Evolutionary conservation across 2,113 vertebrate genomes (phyloP), one percentile per base, ranked within the genome.

Genomic region (Cochlearius cochlearius): DNA sequence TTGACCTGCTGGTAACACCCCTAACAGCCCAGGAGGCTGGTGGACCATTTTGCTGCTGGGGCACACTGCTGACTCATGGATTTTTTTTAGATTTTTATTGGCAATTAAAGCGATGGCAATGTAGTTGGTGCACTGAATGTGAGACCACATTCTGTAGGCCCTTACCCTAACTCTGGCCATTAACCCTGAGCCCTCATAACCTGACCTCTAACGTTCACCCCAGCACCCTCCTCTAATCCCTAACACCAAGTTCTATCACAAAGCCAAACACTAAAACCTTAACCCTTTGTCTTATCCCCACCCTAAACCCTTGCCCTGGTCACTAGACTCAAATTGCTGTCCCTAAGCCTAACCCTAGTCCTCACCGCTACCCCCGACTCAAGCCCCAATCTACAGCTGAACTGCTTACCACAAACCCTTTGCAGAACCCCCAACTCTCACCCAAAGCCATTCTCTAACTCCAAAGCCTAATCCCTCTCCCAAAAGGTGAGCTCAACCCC

Each of bases 401-500:
- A 53, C 10, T 3, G 2, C 10, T 36, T 41, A n/a, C 15, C 6
- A 56, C 21, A 30, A 82, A 26, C 7, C 30, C 56, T 58, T 56
- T 2, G 10, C 3, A 29, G 21, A 90, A 72, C 10, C 30, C 22
- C 20, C 56, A 41, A 30, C 16, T 2, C 25, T 55, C 26, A 43
- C 12, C 11, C 20, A 71, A 82, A 89, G 26, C 12, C 38, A 5
- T 26, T 55, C 22, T 52, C 11, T 30, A 73, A 64, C 27, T 9
- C 8, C 13, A 50, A 68, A 36, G 21, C 25, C 29, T 39, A 59
- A 73, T 15, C 23, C 4, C 43, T 59, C 16, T 29, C n/a, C 18
- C 5, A 12, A 49, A 41, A 73, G 13, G 6, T 0, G 5, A 59
- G 11, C 2, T 47, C 16, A 56, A 30, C 0, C 12, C 29, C 14